phyloP scores from a whole-genome alignment of 1,140 invertebrate species.

The Meloidogyne floridensis region DNA sequence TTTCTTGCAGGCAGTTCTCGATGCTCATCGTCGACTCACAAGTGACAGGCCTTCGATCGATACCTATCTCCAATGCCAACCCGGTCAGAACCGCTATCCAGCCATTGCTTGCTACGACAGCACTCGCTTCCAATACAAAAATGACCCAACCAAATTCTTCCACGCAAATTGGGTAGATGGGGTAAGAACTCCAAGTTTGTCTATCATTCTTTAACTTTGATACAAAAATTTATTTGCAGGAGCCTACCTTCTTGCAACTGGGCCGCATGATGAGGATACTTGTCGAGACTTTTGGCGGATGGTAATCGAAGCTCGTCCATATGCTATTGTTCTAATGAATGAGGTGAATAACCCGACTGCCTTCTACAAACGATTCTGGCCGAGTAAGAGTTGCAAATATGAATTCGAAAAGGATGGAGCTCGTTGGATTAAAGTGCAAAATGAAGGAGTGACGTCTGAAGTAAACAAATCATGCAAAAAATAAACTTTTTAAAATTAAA shows the following conservation, averaged over 20 bases:
- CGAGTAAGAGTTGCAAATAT: neutral
- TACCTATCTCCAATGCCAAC: neutral
- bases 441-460: neutral
- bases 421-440: neutral
- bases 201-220: neutral
- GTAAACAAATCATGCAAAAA: neutral
- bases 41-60: neutral
- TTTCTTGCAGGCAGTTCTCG: neutral
- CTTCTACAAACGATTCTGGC: neutral
- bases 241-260: neutral
- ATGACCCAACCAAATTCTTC: neutral
- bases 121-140: neutral
- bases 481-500: too few species aligned
- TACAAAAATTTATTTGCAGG: neutral
- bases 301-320: neutral
- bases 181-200: neutral
- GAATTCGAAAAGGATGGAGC: neutral
- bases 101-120: neutral
- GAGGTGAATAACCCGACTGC: slow-evolving; percentile 8
- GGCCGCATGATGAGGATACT: neutral
- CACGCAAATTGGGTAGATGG: neutral
- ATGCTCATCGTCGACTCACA: neutral
- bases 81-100: neutral
- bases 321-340: neutral
- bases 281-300: neutral